Evolutionary conservation across 2,888 invertebrate genomes (phyloP), one percentile per base, ranked within the genome.

Genomic region (Phortica okadai): DNA sequence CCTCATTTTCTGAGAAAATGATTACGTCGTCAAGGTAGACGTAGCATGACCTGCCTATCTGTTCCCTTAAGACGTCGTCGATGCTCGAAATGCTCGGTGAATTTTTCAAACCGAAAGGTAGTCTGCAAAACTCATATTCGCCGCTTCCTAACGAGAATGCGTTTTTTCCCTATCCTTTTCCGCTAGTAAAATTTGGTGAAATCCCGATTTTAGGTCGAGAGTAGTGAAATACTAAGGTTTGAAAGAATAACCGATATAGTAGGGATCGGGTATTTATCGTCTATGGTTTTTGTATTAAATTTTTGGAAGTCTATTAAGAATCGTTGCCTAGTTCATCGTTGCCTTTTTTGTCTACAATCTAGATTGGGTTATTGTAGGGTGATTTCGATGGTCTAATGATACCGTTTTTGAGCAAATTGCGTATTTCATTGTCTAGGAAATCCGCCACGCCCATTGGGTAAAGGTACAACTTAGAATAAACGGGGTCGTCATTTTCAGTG

Each of bases 381-480:
- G 64, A 64, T 7, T 4, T 1, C 14, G 59, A 59, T 6, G 2
- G n/a, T 59, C 59, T 59, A 59, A 59, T 59, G 7, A 59, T 59
- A n/a, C 59, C 59, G 16, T 59, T 7, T 50, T 50, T 50, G 10
- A 6, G 2, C 50, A 50, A 2, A 50, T 6, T 6, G 14, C 21
- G 0, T 16, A 21, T n/a, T n/a, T 59, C n/a, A 7, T 7, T 21
- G 8, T 14, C 14, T n/a, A 59, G 33, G 16, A 59, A 59, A 58
- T 58, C 58, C 6, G 58, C 58, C 16, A 66, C 66, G 11, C 66
- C 66, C 14, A 33, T 33, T 2, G 66, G 66, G 42, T 66, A 66
- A 4, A 42, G 16, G 42, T 66, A 66, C 5, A 45, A 1, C 10
- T 45, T 45, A 45, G 45, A 45, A 45, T 45, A 45, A 6, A 66